These are phyloP conservation scores for Natrix natrix DNA, from an alignment of 2,797 vertebrate species.

Conservation along the genomic window DNA sequence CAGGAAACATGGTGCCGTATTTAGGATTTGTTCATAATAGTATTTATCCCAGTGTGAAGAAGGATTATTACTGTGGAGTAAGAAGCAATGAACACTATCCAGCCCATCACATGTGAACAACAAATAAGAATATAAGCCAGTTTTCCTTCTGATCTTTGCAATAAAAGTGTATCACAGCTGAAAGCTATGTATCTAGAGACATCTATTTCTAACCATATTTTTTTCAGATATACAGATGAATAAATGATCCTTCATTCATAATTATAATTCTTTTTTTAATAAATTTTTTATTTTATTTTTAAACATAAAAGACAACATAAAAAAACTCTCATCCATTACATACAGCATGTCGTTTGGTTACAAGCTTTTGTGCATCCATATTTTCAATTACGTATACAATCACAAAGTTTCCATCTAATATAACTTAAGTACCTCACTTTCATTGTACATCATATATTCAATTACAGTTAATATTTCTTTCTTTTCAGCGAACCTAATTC, in stretches of 20 bases:
- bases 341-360: no score
- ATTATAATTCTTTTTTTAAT: neutral
- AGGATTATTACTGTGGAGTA: neutral
- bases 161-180: neutral
- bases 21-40: constrained; percentile 7
- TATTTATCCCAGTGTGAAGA: neutral
- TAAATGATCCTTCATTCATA: neutral
- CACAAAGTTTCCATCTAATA: no score
- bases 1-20: constrained; percentile 14
- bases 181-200: neutral
- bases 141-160: neutral
- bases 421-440: no score
- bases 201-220: neutral
- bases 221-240: neutral
- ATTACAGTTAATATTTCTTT: no score
- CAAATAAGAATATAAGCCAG: neutral
- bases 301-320: no score
- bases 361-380: no score
- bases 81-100: neutral
- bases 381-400: no score
- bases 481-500: no score
- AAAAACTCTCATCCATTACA: no score
- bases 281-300: no score
- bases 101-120: neutral
- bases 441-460: no score